Percentiles rank a stretch among this genome's conserved stretches.
Evolutionary conservation across 2,888 invertebrate species (phyloP).

Genomic region (Luperina nickerlii): DNA sequence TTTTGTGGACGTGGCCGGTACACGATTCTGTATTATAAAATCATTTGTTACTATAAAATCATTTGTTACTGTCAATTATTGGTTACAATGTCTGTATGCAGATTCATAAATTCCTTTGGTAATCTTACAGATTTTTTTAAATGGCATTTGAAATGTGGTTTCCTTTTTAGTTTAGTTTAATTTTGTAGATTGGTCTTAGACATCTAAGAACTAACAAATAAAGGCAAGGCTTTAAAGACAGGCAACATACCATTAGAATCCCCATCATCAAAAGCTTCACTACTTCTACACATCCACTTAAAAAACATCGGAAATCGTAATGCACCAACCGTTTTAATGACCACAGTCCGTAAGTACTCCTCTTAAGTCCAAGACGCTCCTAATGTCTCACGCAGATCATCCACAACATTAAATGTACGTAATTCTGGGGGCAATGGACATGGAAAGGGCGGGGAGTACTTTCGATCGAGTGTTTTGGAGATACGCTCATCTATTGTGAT

Average conservation of each 20-base stretch:
- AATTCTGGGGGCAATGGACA: slow-evolving; percentile 72
- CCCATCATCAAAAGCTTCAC: slow-evolving; percentile 24
- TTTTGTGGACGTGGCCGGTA: slow-evolving; percentile 3
- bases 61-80: background rate
- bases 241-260: background rate
- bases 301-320: slow-evolving; percentile 59
- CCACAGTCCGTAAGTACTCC: slow-evolving; percentile 63
- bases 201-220: background rate
- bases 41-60: background rate
- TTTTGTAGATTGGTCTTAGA: background rate
- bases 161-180: background rate
- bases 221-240: background rate
- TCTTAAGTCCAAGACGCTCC: slow-evolving; percentile 64
- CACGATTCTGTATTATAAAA: background rate
- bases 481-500: slow-evolving; percentile 39
- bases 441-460: slow-evolving; percentile 73
- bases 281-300: slow-evolving; percentile 4
- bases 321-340: slow-evolving; percentile 68
- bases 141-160: background rate
- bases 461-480: slow-evolving; percentile 66
- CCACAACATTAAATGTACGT: slow-evolving; percentile 73
- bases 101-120: background rate
- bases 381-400: slow-evolving; percentile 77
- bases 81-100: background rate
- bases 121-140: background rate